phyloP scores from a whole-genome alignment of 2,113 vertebrate species.

The Erythrolamprus reginae region DNA sequence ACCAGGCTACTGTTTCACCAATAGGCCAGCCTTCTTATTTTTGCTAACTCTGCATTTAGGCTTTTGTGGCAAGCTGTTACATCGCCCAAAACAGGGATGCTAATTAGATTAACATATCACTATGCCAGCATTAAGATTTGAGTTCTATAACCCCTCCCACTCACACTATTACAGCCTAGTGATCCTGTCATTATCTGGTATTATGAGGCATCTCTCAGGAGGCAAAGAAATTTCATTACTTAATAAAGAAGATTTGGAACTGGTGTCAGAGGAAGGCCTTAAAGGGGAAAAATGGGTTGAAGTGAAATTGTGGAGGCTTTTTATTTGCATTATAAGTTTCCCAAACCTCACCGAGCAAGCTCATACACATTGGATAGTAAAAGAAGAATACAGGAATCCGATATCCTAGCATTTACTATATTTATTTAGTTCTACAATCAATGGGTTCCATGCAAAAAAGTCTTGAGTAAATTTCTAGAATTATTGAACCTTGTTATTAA shows the following conservation, averaged over 20 bases:
- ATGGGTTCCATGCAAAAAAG: background rate
- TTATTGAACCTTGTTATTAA: background rate
- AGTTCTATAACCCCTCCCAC: background rate
- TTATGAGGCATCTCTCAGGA: background rate
- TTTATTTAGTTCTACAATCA: background rate
- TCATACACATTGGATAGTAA: too few species aligned
- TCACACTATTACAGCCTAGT: fast-evolving
- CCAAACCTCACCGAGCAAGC: background rate
- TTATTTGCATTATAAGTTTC: background rate
- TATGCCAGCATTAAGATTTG: background rate
- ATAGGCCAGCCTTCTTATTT: background rate
- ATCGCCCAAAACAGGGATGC: background rate
- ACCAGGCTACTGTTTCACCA: background rate
- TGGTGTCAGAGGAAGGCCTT: background rate
- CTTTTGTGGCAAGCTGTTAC: background rate
- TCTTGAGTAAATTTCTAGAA: background rate
- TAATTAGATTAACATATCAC: constrained; percentile 38
- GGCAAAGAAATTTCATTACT: background rate
- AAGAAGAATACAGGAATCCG: background rate
- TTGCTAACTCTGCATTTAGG: background rate
- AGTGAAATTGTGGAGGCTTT: background rate
- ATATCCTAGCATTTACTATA: background rate
- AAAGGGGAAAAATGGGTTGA: background rate
- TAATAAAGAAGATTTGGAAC: background rate
- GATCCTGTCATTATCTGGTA: background rate